phyloP scores from a whole-genome alignment of 1,140 invertebrate genomes.

The Heliconius melpomene region DNA sequence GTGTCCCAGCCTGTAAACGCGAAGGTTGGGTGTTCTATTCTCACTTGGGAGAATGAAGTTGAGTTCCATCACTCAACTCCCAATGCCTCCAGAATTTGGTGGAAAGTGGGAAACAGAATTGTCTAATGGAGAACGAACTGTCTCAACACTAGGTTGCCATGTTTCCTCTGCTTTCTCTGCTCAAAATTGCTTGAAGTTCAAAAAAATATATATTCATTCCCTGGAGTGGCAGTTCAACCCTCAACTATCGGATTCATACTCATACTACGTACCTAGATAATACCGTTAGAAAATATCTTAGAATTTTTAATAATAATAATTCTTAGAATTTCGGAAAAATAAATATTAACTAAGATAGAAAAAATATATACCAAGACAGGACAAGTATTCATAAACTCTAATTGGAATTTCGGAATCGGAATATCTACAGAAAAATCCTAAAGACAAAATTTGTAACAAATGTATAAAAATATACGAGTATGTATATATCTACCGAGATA shows the following conservation, averaged over 20 bases:
- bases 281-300: too few relatives aligned
- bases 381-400: too few relatives aligned
- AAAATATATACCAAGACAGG: too few relatives aligned
- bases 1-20: too few relatives aligned
- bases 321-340: too few relatives aligned
- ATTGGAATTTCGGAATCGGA: neutral
- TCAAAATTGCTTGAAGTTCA: neutral
- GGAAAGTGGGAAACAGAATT: neutral
- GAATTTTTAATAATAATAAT: too few relatives aligned
- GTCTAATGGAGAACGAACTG: neutral
- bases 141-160: neutral
- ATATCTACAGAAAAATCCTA: neutral
- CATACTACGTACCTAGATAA: too few relatives aligned
- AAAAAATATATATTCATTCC: neutral
- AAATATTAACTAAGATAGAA: too few relatives aligned
- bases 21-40: neutral
- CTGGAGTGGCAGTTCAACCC: too few relatives aligned
- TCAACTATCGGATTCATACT: too few relatives aligned
- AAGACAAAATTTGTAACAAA: neutral
- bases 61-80: neutral
- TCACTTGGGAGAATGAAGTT: neutral
- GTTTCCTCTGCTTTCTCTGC: neutral
- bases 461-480: neutral
- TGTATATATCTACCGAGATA: neutral
- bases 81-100: neutral